Base-by-base conservation (phyloP, 2,797 vertebrate genomes). In the Xenentodon cancila region DNA sequence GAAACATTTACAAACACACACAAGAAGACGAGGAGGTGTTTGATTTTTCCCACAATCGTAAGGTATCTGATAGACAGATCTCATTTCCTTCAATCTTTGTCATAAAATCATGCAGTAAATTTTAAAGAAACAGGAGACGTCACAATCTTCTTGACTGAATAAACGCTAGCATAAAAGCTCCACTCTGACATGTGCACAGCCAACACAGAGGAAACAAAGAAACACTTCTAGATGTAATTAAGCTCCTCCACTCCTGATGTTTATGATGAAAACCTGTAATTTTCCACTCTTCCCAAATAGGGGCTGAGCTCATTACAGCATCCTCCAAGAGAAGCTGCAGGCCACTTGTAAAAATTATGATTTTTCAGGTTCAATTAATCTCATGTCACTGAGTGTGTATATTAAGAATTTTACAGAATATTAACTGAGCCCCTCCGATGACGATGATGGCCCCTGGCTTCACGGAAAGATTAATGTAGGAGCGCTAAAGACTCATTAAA, bases 251-350 rank as follows among this genome's bases (percentile, higher is more conserved):
- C 59, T 63, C 54, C 55, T 64, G 13, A 64, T 54, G 51, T 55
- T 64, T 71, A 60, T 44, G 43, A 18, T 61, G 64, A 53, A 40
- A 70, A 62, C 49, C 37, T 71, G 55, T 68, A 34, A 77, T 88
- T 83, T 43, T 48, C 64, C 37, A 60, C 34, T 66, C 56, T 67
- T 66, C 62, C 37, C 42, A 70, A 73, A 62, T 66, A 22, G 40
- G 50, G 40, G 21, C 32, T 56, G 57, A 59, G 54, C 61, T 50
- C 37, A 65, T 85, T 81, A 65, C 21, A 63, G 44, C 48, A 55
- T 53, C 21, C 79, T 71, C 49, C 43, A 20, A 76, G 64, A 74
- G 67, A 49, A 70, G 56, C 67, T 55, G 20, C 44, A 50, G 66
- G 61, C 73, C 56, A 48, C 54, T 59, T 53, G 44, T 60, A 57